These are phyloP conservation scores for Maniola jurtina DNA, from an alignment of 1,140 invertebrate species.

Conservation along the genomic window DNA sequence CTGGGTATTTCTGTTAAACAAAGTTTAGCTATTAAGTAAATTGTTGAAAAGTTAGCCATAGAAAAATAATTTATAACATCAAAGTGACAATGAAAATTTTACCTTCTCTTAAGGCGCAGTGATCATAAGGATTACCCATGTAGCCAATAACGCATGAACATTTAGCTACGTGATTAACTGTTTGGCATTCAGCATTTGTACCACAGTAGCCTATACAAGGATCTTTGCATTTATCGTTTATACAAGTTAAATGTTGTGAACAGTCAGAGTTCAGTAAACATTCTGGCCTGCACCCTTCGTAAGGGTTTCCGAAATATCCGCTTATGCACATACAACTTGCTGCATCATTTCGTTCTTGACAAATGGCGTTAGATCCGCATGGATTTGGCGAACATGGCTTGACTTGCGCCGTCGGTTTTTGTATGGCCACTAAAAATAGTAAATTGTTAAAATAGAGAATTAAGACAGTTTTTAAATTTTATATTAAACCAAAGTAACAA, in stretches of 20 bases:
- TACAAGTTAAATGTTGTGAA: constrained; percentile 82
- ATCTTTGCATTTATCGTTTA: constrained; percentile 87
- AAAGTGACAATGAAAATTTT: constrained; percentile 32
- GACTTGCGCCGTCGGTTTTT: constrained; percentile 42
- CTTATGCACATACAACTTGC: constrained; percentile 85
- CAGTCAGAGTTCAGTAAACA: constrained; percentile 87
- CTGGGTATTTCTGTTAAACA: constrained; percentile 60
- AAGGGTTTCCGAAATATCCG: constrained; percentile 87
- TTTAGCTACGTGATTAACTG: constrained; percentile 86
- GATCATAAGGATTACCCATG: constrained; percentile 84
- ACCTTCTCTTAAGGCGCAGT: constrained; percentile 80
- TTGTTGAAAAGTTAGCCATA: constrained; percentile 7
- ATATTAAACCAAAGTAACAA: neutral
- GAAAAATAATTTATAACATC: constrained; percentile 16
- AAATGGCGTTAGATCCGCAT: constrained; percentile 87
- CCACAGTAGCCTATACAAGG: constrained; percentile 88
- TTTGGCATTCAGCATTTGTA: constrained; percentile 85
- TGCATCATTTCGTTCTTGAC: constrained; percentile 82
- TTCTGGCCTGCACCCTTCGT: constrained; percentile 86
- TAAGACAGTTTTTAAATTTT: neutral
- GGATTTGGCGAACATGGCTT: constrained; percentile 71
- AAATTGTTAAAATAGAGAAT: neutral
- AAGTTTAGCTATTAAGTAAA: constrained; percentile 23
- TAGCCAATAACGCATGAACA: constrained; percentile 83
- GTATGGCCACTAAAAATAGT: constrained; percentile 45